Base-by-base conservation (phyloP, 2,797 vertebrate species). In the Hyperoplus immaculatus region DNA sequence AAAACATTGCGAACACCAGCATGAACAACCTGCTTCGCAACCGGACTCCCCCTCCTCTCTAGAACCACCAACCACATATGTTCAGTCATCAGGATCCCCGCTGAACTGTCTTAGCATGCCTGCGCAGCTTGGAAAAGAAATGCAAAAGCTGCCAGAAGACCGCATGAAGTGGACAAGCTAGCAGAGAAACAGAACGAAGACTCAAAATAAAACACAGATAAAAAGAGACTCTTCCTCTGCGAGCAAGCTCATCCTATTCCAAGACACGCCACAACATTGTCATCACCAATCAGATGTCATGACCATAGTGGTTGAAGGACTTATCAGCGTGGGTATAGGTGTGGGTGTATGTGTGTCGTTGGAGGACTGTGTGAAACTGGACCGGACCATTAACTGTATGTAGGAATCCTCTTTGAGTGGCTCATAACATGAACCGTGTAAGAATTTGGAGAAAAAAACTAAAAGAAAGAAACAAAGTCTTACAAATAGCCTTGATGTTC, bases 1-100 rank as follows among this genome's bases (percentile, higher is more conserved):
- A 82, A 77, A 87, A 88, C 70, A 73, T 79, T 86, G 86, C 87
- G 75, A 95, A 94, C 95, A 96, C 95, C 95, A 96, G 95, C 95
- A 96, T 95, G 94, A 95, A 93, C 90, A 81, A 86, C 85, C 74
- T 80, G 83, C 80, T 86, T 88, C 72, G 39, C 80, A 83, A 81
- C 73, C 14, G 18, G 83, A 83, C 81, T 75, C 65, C 15, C 42
- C 51, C 61, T 7, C 18, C 36, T 38, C 42, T 16, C 43, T 41
- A 15, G 39, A 63, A 55, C 58, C 58, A 71, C 65, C 6, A 42
- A 29, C 29, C 51, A 51, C 18, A 21, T 9, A 54, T 76, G 73
- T 89, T 63, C 57, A 16, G 54, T 85, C 78, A 75, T 84, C 81
- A 18, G 72, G 84, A 84, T 69, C 47, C 82, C 55, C 62, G 38